Evolutionary conservation across 2,113 vertebrate genomes (phyloP).

Genomic region (Sisor rabdophorus): DNA sequence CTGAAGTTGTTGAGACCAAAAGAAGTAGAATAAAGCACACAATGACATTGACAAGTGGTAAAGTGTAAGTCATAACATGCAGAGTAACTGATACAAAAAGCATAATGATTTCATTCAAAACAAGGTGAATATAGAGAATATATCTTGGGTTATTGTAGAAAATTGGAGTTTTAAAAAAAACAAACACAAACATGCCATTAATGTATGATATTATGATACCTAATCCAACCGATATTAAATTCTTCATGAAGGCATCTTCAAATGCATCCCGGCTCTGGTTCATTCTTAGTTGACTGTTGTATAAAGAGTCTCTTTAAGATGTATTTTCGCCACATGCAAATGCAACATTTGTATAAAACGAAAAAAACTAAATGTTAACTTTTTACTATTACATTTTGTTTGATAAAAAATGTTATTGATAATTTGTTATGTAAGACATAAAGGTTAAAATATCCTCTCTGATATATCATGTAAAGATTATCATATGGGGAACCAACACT

Average conservation of each 20-base stretch:
- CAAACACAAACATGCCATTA: conserved; percentile 38
- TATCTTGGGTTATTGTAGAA: conserved; percentile 45
- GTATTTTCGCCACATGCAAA: neutral
- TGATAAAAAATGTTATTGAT: neutral
- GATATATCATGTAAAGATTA: neutral
- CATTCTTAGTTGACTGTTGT: neutral
- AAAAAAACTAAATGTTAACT: neutral
- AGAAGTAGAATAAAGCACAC: conserved; percentile 22
- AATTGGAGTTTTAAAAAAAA: conserved; percentile 28
- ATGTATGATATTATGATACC: conserved; percentile 37
- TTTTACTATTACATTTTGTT: neutral
- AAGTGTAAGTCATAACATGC: neutral
- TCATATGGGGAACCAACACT: neutral
- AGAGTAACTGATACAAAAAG: conserved; percentile 3
- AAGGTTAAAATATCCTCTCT: neutral
- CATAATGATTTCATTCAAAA: conserved; percentile 42
- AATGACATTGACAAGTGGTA: conserved; percentile 1
- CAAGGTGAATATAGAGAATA: conserved; percentile 45
- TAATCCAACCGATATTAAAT: conserved; percentile 33
- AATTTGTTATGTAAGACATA: neutral
- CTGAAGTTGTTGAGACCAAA: neutral
- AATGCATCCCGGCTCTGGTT: conserved; percentile 30
- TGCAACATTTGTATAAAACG: neutral
- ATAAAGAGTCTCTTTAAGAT: neutral
- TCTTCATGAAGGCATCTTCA: conserved; percentile 36